phyloP scores from a whole-genome alignment of 2,888 invertebrate species.

The Abrostola triplasia region DNA sequence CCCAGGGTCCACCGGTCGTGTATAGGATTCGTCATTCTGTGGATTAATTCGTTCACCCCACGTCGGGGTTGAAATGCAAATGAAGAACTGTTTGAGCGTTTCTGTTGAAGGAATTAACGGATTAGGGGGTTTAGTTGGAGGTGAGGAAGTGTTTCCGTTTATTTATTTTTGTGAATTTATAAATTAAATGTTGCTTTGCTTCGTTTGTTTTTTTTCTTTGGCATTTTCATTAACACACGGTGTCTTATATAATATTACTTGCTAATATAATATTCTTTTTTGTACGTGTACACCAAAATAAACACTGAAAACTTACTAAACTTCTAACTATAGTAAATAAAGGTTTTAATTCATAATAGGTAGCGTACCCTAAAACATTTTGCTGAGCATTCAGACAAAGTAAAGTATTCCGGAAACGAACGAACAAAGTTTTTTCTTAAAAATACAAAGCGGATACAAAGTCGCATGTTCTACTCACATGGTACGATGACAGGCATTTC shows the following conservation, averaged over 20 bases:
- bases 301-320: too few species aligned
- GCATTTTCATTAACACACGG: too few species aligned
- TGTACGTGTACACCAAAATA: too few species aligned
- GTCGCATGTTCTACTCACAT: conserved; percentile 21
- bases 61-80: conserved; percentile 27
- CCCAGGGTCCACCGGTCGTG: too few species aligned
- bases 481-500: conserved; percentile 31
- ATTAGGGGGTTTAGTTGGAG: conserved; percentile 23
- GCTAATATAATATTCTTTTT: too few species aligned
- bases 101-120: conserved; percentile 18
- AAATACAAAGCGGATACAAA: conserved; percentile 6
- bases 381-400: too few species aligned
- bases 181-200: neutral
- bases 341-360: too few species aligned
- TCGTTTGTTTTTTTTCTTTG: neutral
- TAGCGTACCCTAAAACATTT: neutral
- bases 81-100: conserved; percentile 30
- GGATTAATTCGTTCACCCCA: neutral
- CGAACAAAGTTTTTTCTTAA: neutral
- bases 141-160: conserved; percentile 17
- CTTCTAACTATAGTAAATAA: too few species aligned
- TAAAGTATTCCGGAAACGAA: too few species aligned
- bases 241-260: too few species aligned
- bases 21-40: too few species aligned
- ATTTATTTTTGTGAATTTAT: conserved; percentile 4